phyloP scores from a whole-genome alignment of 1,140 invertebrate genomes.

The Ceratosolen fusciceps region DNA sequence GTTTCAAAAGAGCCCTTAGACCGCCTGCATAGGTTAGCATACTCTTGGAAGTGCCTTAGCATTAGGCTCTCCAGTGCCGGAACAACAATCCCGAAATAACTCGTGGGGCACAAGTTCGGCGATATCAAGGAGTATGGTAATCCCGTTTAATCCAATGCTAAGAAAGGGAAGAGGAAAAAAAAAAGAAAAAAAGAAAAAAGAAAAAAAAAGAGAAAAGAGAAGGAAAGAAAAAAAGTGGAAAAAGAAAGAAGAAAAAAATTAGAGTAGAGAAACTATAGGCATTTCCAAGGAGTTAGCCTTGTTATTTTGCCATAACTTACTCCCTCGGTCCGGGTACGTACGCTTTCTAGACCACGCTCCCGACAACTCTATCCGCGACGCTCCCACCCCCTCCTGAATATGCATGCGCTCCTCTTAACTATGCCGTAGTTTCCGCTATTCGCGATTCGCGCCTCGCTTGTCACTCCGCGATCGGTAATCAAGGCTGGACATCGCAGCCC shows the following conservation, averaged over 20 bases:
- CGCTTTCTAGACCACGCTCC: background rate
- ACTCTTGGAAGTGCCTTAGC: background rate
- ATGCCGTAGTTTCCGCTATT: background rate
- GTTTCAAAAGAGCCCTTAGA: background rate
- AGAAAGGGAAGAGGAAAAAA: background rate
- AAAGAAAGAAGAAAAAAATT: constrained; percentile 61
- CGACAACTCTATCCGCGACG: constrained; percentile 38
- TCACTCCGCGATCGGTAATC: constrained; percentile 25
- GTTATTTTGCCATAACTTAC: constrained; percentile 72
- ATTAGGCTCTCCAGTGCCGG: too few species aligned
- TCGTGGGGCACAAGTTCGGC: background rate
- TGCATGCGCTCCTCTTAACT: constrained; percentile 29
- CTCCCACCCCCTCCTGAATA: constrained; percentile 5
- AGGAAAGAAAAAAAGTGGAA: too few species aligned
- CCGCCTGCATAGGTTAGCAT: constrained; percentile 8
- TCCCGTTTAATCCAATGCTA: constrained; percentile 45
- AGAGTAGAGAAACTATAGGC: too few species aligned
- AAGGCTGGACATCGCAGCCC: background rate
- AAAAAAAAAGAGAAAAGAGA: constrained; percentile 6
- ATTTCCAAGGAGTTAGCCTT: constrained; percentile 58
- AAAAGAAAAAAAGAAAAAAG: background rate
- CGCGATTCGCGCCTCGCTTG: background rate
- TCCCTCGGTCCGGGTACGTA: constrained; percentile 46
- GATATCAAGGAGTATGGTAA: constrained; percentile 70
- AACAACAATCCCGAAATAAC: background rate